A percentile compares a stretch with the other conserved stretches of the same genome.
These are phyloP conservation scores for Choristoneura rosaceana DNA, from an alignment of 2,888 invertebrate species.

Conservation along the genomic window DNA sequence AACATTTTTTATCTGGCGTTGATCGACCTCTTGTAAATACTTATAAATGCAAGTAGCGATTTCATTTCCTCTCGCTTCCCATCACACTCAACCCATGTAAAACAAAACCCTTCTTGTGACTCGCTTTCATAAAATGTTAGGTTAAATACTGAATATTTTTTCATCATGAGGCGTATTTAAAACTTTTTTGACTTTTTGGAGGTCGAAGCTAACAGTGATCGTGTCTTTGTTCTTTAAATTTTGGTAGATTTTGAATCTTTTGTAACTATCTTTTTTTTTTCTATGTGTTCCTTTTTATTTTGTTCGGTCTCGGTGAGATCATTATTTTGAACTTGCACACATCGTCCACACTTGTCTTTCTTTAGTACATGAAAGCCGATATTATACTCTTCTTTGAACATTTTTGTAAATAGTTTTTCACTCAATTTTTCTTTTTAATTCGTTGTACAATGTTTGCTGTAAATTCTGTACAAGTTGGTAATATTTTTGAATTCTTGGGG, in stretches of 20 bases:
- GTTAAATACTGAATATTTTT: slow-evolving; percentile 48
- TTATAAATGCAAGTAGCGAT: slow-evolving; percentile 50
- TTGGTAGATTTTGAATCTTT: slow-evolving; percentile 6
- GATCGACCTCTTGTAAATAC: slow-evolving; percentile 46
- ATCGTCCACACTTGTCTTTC: background rate
- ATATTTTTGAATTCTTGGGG: background rate
- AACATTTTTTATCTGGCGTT: slow-evolving; percentile 41
- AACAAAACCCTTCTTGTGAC: slow-evolving; percentile 46
- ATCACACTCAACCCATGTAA: slow-evolving; percentile 53
- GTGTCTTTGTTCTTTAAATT: background rate
- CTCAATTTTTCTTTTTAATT: background rate
- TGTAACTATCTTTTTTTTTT: slow-evolving; percentile 8
- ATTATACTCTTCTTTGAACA: background rate
- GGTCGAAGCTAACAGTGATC: background rate
- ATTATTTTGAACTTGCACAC: background rate
- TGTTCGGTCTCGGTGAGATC: background rate
- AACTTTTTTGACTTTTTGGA: slow-evolving; percentile 18
- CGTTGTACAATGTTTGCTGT: background rate
- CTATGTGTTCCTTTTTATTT: background rate
- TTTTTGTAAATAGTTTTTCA: background rate
- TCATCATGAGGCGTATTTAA: slow-evolving; percentile 25
- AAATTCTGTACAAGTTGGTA: background rate
- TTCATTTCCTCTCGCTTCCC: slow-evolving; percentile 51
- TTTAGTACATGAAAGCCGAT: background rate
- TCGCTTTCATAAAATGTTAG: slow-evolving; percentile 50